Evolutionary conservation across 2,113 vertebrate genomes (phyloP).

Genomic region (Chlamydotis undulata): DNA sequence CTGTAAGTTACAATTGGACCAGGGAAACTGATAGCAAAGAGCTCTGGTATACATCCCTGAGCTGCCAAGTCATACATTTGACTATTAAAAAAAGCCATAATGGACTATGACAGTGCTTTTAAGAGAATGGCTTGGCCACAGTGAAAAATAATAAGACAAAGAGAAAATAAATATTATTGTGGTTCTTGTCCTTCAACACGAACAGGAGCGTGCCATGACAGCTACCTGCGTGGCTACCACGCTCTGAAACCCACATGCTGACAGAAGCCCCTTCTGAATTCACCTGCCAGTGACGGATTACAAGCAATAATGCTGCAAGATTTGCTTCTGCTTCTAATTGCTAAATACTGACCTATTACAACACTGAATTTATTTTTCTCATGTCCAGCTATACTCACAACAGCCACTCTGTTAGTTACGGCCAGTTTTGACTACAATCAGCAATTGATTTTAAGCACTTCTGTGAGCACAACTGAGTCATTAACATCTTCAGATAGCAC

Average conservation of each 20-base stretch:
- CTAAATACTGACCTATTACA: background rate
- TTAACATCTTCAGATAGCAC: background rate
- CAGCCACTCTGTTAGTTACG: background rate
- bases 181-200: background rate
- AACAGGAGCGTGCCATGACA: background rate
- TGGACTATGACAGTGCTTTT: conserved; percentile 8
- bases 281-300: background rate
- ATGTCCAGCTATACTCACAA: background rate
- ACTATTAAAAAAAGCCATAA: background rate
- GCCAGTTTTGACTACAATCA: background rate
- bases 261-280: background rate
- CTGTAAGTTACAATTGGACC: background rate
- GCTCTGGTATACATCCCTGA: background rate
- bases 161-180: background rate
- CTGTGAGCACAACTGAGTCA: background rate
- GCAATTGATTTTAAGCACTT: background rate
- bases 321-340: background rate
- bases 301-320: background rate
- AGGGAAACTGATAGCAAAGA: background rate
- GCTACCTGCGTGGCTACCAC: background rate
- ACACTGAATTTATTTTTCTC: background rate
- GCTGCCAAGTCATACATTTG: background rate
- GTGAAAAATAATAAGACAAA: background rate
- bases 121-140: conserved; percentile 17
- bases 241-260: background rate